Percentiles rank a stretch among this genome's conserved stretches.
Evolutionary conservation across 2,113 vertebrate species (phyloP).

Genomic region (Gymnorhina tibicen): DNA sequence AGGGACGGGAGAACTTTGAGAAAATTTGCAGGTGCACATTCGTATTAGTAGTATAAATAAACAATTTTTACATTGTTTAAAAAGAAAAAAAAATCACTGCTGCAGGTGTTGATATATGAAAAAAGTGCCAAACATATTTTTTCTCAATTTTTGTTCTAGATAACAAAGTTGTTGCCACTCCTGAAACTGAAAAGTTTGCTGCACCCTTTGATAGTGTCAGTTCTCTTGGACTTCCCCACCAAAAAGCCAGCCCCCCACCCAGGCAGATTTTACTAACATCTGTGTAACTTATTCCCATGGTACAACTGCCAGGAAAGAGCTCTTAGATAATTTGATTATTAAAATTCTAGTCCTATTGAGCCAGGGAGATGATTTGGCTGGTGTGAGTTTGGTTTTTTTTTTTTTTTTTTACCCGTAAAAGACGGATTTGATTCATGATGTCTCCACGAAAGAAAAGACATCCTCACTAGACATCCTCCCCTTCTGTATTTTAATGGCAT

Average conservation of each 20-base stretch:
- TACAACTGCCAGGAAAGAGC: not conserved
- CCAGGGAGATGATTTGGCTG: not conserved
- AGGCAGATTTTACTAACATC: not conserved
- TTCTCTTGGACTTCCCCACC: not conserved
- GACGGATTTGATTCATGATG: not conserved
- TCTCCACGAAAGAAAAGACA: not conserved
- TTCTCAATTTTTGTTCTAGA: not conserved
- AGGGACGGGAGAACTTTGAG: not conserved
- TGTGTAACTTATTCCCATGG: not conserved
- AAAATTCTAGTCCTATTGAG: not conserved
- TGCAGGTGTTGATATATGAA: not conserved
- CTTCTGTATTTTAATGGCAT: not conserved
- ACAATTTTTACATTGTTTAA: not conserved
- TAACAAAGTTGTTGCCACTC: not conserved
- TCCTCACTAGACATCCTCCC: not conserved
- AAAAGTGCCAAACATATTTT: not conserved
- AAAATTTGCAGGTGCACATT: not conserved
- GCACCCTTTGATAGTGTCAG: fast-evolving
- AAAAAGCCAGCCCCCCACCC: not conserved
- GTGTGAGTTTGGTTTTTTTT: not conserved
- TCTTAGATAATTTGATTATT: not conserved
- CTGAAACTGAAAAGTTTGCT: fast-evolving
- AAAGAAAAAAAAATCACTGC: not conserved
- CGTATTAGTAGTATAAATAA: not conserved
- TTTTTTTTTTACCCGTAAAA: not conserved